Evolutionary conservation across 1,140 invertebrate species (phyloP), one percentile per base, ranked within the genome.

Genomic region (Euglossa dilemma): DNA sequence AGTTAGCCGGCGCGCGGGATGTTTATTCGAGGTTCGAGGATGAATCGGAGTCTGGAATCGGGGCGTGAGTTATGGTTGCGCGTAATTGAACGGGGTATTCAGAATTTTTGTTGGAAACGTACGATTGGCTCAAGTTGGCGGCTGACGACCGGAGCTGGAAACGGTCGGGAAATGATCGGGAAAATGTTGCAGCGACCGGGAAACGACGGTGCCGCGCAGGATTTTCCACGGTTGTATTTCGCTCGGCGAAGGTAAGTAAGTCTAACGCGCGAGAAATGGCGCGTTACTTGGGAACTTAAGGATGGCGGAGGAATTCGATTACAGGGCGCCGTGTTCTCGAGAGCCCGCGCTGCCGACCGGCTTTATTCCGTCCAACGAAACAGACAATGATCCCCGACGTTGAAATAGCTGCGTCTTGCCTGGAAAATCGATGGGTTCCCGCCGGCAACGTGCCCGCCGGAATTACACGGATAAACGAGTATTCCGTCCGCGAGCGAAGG

Each of bases 221-320:
- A 73, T 73, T 59, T 25, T 36, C 7, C 23, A 12, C 20, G 23
- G 20, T 9, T 5, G 28, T 9, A 56, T 73, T 73, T 25, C 23
- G 23, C 45, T 25, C 23, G 45, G 0, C 36, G 36, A 36, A 36
- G 47, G 47, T 25, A 6, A 12, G 16, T 7, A 45, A 45, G 28
- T 6, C 23, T n/a, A 43, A 59, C 20, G 14, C 54, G 52, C 18
- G 59, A n/a, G 20, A 64, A 64, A 43, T n/a, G 28, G 18, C 59
- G n/a, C 18, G 73, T 75, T 75, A 64, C 6, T 8, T 2, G 3
- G 45, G 0, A 2, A 11, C 25, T 20, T 28, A 43, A 28, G 18
- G 7, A 7, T 43, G 25, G 47, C 20, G 45, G 1, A 69, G 20
- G n/a, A 69, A 78, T 78, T 78, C 63, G 75, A 67, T 78, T 67